phyloP scores from a whole-genome alignment of 2,888 invertebrate species.

The Tryphoninae sp. region DNA sequence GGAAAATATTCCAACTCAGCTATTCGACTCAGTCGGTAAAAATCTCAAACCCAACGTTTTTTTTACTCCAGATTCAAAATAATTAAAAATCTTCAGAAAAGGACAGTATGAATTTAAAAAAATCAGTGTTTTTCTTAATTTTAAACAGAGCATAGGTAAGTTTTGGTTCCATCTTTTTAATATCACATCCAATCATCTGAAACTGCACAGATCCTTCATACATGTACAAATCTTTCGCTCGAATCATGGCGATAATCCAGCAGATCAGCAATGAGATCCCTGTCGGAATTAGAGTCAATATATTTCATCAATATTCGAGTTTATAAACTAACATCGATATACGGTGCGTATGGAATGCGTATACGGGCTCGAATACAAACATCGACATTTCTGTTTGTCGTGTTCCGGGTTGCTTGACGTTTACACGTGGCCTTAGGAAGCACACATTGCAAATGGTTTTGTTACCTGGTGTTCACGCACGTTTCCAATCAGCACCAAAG shows the following conservation, averaged over 20 bases:
- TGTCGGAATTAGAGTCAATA: background rate
- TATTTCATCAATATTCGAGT: conserved; percentile 5
- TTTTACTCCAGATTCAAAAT: no score
- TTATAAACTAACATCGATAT: conserved; percentile 14
- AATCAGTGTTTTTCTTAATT: no score
- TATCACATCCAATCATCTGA: no score
- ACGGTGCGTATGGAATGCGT: conserved; percentile 1
- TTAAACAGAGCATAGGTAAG: no score
- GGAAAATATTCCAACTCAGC: no score
- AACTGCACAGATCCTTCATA: no score
- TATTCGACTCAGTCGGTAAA: no score
- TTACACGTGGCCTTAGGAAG: conserved; percentile 46
- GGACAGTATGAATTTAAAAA: no score
- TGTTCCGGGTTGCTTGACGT: conserved; percentile 53
- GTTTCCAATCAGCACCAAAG: conserved; percentile 67
- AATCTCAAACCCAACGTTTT: no score
- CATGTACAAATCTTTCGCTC: no score
- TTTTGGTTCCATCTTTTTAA: no score
- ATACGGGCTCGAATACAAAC: background rate
- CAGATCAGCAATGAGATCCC: background rate
- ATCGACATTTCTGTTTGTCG: conserved; percentile 51
- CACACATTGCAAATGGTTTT: conserved; percentile 54
- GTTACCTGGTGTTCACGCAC: conserved; percentile 61
- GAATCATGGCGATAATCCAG: background rate
- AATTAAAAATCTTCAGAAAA: no score